Evolutionary conservation across 2,888 invertebrate genomes (phyloP).

Genomic region (Brenthis daphne): DNA sequence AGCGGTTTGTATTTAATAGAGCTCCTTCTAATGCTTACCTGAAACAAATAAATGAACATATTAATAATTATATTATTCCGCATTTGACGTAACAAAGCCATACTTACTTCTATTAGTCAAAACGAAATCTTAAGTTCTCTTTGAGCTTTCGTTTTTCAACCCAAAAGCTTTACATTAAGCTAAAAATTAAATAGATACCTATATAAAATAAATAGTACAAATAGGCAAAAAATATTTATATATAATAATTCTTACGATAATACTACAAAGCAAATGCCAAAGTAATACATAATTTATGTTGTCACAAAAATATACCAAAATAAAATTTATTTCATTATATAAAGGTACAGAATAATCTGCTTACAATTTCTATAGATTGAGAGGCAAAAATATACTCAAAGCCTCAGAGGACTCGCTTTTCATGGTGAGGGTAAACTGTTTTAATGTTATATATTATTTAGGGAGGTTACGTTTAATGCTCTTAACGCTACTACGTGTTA

Average conservation of each 20-base stretch:
- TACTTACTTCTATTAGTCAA: too few relatives aligned
- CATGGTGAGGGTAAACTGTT: conserved; percentile 39
- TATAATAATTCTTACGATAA: too few relatives aligned
- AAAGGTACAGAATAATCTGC: conserved; percentile 38
- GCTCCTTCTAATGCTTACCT: conserved; percentile 16
- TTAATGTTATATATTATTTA: conserved; percentile 47
- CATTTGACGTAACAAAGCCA: too few relatives aligned
- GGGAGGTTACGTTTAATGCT: conserved; percentile 46
- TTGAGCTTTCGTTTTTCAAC: too few relatives aligned
- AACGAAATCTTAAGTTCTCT: too few relatives aligned
- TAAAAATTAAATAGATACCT: too few relatives aligned
- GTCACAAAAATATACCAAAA: conserved; percentile 10
- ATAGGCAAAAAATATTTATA: too few relatives aligned
- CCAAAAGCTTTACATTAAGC: too few relatives aligned
- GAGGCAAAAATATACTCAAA: conserved; percentile 43
- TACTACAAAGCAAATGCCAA: not conserved
- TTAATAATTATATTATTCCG: not conserved
- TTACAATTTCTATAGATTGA: conserved; percentile 44
- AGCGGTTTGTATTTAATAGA: not conserved
- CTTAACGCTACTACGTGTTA: conserved; percentile 46
- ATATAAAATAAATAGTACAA: too few relatives aligned
- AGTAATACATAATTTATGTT: not conserved
- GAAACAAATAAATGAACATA: conserved; percentile 18
- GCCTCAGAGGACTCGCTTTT: conserved; percentile 36
- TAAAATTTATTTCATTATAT: conserved; percentile 5